Evolutionary conservation across 2,888 invertebrate species (phyloP).

Genomic region (Lasioglossum marginatum): DNA sequence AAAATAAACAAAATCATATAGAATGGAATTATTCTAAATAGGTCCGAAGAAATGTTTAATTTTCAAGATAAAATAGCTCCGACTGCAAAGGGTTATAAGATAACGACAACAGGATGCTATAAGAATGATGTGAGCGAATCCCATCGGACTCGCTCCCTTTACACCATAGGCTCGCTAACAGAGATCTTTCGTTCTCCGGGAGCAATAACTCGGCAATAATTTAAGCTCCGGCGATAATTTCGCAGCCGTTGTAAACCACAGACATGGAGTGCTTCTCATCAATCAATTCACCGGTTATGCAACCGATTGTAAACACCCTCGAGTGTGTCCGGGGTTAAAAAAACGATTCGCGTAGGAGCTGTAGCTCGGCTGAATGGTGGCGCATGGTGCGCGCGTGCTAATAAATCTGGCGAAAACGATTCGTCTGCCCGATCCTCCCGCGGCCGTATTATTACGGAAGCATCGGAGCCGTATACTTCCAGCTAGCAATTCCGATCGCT

Average conservation of each 20-base stretch:
- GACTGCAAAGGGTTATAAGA: too few relatives aligned
- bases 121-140: too few relatives aligned
- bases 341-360: conserved; percentile 8
- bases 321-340: neutral
- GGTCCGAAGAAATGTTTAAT: too few relatives aligned
- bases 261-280: neutral
- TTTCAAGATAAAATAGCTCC: too few relatives aligned
- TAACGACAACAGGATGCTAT: too few relatives aligned
- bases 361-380: neutral
- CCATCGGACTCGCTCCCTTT: neutral
- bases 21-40: too few relatives aligned
- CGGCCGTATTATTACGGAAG: conserved; percentile 66
- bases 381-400: conserved; percentile 28
- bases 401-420: conserved; percentile 54
- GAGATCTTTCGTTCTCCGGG: neutral
- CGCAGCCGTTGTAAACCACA: neutral
- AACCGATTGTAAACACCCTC: conserved; percentile 13
- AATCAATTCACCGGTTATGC: neutral
- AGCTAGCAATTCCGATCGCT: conserved; percentile 68
- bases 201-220: neutral
- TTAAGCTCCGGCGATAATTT: neutral
- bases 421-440: conserved; percentile 43
- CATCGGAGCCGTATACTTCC: conserved; percentile 64
- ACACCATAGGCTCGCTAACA: neutral
- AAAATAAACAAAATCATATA: too few relatives aligned